Evolutionary conservation across 2,888 invertebrate species (phyloP), one percentile per base, ranked within the genome.

Genomic region (Cataglyphis cursor): DNA sequence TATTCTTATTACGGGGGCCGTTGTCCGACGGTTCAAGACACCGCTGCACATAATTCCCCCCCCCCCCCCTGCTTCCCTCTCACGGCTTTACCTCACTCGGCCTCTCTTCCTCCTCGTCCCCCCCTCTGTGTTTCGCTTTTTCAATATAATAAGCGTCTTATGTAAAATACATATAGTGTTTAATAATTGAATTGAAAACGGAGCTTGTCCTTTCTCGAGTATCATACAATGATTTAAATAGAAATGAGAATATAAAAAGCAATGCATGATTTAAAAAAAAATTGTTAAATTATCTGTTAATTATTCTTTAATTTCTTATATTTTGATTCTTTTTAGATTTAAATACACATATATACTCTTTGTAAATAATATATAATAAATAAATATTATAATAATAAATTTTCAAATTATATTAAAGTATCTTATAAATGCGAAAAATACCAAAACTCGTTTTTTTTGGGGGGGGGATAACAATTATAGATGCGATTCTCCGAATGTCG

Each of bases 1-100:
- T 88, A 91, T 91, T 90, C 91, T 91, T 91, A 91, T 91, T 91
- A 91, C 90, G 88, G 75, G 78, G 85, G 64, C 76, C 89, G 90
- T 90, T 90, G 90, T 90, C 85, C 90, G 86, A 89, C 74, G 81
- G 66, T 78, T 83, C 86, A 83, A 90, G 90, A 90, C 86, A 90
- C 88, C 89, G 86, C 81, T 59, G 72, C 72, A 44, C 64, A 64
- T 54, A 64, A 51, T 62, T 64, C 28, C 57, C n/a, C 12, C 35
- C 15, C 54, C 0, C 0, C 3, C 9, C 0, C 6, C 31, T 5
- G 6, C 41, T 44, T 9, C 75, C 5, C 28, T 59, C 59, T 24
- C 57, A 3, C 41, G 28, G 12, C 44, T 59, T 57, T 38, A 18
- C 31, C 21, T 31, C 18, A 35, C 44, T 72, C 62, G 54, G 15